Conservation (phyloP, 2,113 vertebrate genomes). For the Apodemus sylvaticus region DNA sequence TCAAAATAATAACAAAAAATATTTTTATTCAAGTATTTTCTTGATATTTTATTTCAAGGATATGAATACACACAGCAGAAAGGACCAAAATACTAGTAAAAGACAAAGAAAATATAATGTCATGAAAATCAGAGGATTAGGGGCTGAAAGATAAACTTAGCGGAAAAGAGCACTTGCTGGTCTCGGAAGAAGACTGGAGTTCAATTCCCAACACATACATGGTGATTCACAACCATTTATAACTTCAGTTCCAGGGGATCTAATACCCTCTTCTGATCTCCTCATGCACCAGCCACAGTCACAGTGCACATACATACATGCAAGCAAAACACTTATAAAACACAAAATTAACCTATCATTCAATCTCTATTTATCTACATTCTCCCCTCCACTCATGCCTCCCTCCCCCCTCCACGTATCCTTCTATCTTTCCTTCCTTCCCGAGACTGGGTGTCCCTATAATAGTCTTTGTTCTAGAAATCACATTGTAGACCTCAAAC, state of each 20-base stretch:
- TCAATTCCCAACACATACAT: not conserved
- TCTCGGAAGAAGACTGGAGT: not conserved
- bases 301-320: not conserved
- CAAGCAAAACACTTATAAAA: not conserved
- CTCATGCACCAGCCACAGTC: not conserved
- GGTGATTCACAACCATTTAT: not conserved
- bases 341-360: not conserved
- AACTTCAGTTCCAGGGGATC: not conserved
- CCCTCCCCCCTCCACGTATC: too few species aligned
- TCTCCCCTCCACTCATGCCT: not conserved
- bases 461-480: not conserved
- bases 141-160: not conserved
- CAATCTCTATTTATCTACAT: not conserved
- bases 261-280: not conserved
- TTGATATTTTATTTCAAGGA: slow-evolving; percentile 18
- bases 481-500: not conserved
- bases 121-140: not conserved
- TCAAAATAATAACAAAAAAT: not conserved
- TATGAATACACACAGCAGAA: slow-evolving; percentile 1
- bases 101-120: not conserved
- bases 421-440: not conserved
- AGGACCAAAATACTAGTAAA: not conserved
- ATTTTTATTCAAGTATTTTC: slow-evolving; percentile 11
- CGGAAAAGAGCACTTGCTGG: not conserved
- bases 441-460: not conserved